Base-by-base conservation (phyloP, 2,797 vertebrate species). In the Galaxias olidus region DNA sequence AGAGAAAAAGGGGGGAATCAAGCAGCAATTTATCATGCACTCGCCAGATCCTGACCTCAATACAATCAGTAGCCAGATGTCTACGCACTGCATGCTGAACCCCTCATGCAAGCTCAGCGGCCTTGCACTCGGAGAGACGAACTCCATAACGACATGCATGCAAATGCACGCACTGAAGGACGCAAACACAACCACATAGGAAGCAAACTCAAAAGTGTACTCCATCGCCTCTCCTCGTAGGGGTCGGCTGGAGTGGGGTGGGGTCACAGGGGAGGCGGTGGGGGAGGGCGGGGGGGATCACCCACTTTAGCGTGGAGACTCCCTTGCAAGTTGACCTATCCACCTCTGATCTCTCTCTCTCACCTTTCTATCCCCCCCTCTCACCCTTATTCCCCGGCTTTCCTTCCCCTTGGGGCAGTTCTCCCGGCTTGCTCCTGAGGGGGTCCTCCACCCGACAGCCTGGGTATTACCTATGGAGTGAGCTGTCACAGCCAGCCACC, bases 1-100 rank as follows among this genome's bases (percentile, higher is more conserved):
- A 55, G 84, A 73, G 82, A 74, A 85, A 85, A 76, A 62, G 58
- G 47, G 77, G 69, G 68, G 72, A 76, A 85, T 87, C 80, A 79
- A 84, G 68, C 67, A 68, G 61, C 73, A 76, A 89, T 91, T 90
- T 75, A 86, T 92, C 88, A 89, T 77, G 69, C 65, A 71, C 72
- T 79, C 88, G 82, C 87, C 89, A 86, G 70, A 84, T 76, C 49
- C 70, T 88, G 90, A 90, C 90, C 86, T 84, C 78, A 65, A 85
- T 84, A 86, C 77, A 70, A 82, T 84, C 87, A 84, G 72, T 71
- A 69, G 72, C 63, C 87, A 89, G 85, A 87, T 90, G 85, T 84
- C 68, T 68, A 53, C 72, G 66, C 20, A 20, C 42, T 40, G 45
- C 30, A 30, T 55, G 61, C 8, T 9, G 50, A 44, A 55, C 30